Evolutionary conservation across 1,140 invertebrate genomes (phyloP), one percentile per base, ranked within the genome.

Genomic region (Drosophila subpulchrella): DNA sequence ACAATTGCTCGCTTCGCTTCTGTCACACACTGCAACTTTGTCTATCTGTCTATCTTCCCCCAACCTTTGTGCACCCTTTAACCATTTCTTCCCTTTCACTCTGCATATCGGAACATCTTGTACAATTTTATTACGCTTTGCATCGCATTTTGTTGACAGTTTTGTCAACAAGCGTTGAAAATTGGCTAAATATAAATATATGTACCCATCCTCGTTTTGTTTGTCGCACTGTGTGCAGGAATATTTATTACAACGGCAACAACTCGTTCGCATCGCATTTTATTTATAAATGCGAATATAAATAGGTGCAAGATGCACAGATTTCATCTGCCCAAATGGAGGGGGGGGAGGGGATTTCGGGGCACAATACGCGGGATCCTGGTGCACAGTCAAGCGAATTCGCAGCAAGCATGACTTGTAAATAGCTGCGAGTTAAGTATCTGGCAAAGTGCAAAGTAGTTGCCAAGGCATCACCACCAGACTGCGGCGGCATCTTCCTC

Each of bases 131-230:
- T 89, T 88, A 89, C 84, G 84, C 84, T 89, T 84, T 89, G 84
- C 84, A 80, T 78, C 89, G 79, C 82, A 88, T 89, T 90, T 90
- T 88, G 88, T 91, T 91, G 88, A 91, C 88, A 91, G 88, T 91
- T 91, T 91, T 91, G 88, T 91, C 88, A 91, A 91, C 88, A 91
- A 91, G 88, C 88, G 88, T 91, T 91, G 83, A 91, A 91, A 91
- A 91, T 91, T 91, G 88, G 88, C 88, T 91, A 91, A 91, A 91
- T 91, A 91, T 91, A 91, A 91, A 88, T 89, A 78, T 84, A 84
- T 88, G 71, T 67, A 66, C 62, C 73, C 75, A 80, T 79, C 65
- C 39, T 61, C 51, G 59, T 62, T 74, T 63, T 60, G 70, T 78
- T 77, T 78, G 63, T 75, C 66, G 73, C 62, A 58, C 57, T 75